Evolutionary conservation across 2,888 invertebrate genomes (phyloP), one percentile per base, ranked within the genome.

Genomic region (Plagiodera versicolora): DNA sequence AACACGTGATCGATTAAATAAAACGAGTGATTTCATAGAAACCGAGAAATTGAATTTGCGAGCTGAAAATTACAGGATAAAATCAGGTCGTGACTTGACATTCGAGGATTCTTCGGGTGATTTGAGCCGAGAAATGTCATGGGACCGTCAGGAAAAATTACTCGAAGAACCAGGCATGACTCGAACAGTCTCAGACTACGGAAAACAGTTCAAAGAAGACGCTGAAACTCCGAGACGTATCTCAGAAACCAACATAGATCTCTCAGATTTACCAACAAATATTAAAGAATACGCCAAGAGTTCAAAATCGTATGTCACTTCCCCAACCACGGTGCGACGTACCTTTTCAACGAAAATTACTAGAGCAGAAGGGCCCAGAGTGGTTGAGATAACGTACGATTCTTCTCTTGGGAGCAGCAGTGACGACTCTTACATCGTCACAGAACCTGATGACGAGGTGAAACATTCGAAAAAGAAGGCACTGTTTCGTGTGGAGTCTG

Each of bases 401-500:
- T 74, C 78, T 39, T 70, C 69, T 28, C 59, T 67, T 11, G 73
- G 71, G 35, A 72, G 72, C 30, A 74, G 73, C 44, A 77, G 75
- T 54, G 76, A 77, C 28, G 74, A 74, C 35, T 60, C 62, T 11
- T 74, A 74, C 58, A 70, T 65, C 10, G 73, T 74, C 9, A 72
- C 71, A 1, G 74, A 74, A 55, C 72, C 74, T 5, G 69, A 68
- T 50, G 72, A 72, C 32, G 6, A 51, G 35, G 51, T 56, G 6
- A 44, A 53, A 18, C 10, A 1, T 8, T 16, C 32, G 28, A 48
- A 2, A 16, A 74, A 78, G 59, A 80, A 79, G 69, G 80, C 82
- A 9, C 69, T 82, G 58, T 83, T 83, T 66, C 78, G 78, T 60
- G 75, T 83, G 64, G 81, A 81, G 69, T 82, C 82, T 10, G 81